Conservation (phyloP, 2,797 vertebrate species). For the Bryconaethiops microstoma region DNA sequence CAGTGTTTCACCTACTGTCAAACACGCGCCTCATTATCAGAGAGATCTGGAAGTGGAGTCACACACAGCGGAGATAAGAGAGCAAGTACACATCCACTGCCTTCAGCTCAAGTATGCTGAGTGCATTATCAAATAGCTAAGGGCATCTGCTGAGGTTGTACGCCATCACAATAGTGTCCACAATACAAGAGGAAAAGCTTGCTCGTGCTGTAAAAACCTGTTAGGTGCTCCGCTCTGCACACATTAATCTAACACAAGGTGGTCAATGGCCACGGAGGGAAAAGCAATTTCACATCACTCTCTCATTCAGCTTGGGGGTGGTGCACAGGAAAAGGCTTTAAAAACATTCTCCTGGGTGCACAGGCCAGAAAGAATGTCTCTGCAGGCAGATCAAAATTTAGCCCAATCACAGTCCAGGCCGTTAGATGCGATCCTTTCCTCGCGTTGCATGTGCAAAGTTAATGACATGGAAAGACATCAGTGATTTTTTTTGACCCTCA, state of each 20-base stretch:
- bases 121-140: constrained; percentile 54
- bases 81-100: constrained; percentile 42
- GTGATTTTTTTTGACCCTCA: not conserved
- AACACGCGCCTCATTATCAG: constrained; percentile 49
- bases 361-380: constrained; percentile 20
- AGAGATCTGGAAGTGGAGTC: constrained; percentile 48
- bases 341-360: constrained; percentile 39
- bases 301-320: constrained; percentile 49
- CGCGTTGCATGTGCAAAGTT: not conserved
- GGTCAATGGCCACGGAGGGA: constrained; percentile 60
- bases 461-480: no score
- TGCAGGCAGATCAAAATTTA: constrained; percentile 21
- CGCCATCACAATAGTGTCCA: constrained; percentile 49
- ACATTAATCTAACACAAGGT: constrained; percentile 62
- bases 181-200: constrained; percentile 47
- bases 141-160: constrained; percentile 57
- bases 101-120: constrained; percentile 42
- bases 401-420: not conserved
- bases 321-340: constrained; percentile 25
- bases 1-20: constrained; percentile 55
- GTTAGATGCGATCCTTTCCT: not conserved
- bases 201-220: constrained; percentile 52
- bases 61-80: constrained; percentile 52
- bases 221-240: constrained; percentile 51
- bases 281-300: constrained; percentile 62